Conservation (phyloP, 2,888 invertebrate genomes). For the Drosophila algonquin region DNA sequence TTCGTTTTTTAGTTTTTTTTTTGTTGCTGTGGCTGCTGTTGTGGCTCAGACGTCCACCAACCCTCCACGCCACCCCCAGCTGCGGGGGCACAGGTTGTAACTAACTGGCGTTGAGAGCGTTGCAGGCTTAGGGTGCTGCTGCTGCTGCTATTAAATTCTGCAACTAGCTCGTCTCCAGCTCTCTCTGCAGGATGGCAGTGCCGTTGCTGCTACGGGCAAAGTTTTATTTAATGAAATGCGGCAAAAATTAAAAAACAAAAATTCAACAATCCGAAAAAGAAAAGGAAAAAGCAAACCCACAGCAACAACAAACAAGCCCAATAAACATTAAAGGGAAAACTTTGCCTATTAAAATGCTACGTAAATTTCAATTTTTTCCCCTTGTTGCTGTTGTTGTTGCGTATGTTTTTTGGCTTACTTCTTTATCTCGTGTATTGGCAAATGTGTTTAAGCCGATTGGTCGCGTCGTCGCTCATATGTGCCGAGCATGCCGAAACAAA, state of each 20-base stretch:
- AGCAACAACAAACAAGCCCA: constrained; percentile 48
- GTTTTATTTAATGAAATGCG: constrained; percentile 80
- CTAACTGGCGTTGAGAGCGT: constrained; percentile 63
- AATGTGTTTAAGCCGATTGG: constrained; percentile 55
- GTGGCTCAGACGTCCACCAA: constrained; percentile 21
- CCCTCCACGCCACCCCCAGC: constrained; percentile 1
- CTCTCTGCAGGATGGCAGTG: constrained; percentile 21
- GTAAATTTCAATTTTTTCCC: constrained; percentile 73
- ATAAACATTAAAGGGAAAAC: constrained; percentile 71
- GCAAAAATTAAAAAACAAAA: constrained; percentile 56
- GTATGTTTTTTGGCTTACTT: constrained; percentile 21
- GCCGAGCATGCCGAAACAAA: constrained; percentile 41
- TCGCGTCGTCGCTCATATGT: constrained; percentile 24
- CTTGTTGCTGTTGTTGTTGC: constrained; percentile 10
- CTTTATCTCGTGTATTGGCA: constrained; percentile 47
- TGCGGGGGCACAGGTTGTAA: constrained; percentile 74
- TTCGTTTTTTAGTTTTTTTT: constrained; percentile 15
- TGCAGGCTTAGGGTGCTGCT: constrained; percentile 59
- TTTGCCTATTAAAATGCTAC: constrained; percentile 79
- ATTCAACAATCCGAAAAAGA: constrained; percentile 30
- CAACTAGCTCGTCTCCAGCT: constrained; percentile 52
- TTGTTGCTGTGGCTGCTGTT: constrained; percentile 3
- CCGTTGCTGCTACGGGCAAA: constrained; percentile 58
- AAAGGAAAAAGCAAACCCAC: constrained; percentile 11
- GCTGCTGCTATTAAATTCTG: constrained; percentile 71